Evolutionary conservation across 2,113 vertebrate species (phyloP).

Genomic region (Elachura formosa): DNA sequence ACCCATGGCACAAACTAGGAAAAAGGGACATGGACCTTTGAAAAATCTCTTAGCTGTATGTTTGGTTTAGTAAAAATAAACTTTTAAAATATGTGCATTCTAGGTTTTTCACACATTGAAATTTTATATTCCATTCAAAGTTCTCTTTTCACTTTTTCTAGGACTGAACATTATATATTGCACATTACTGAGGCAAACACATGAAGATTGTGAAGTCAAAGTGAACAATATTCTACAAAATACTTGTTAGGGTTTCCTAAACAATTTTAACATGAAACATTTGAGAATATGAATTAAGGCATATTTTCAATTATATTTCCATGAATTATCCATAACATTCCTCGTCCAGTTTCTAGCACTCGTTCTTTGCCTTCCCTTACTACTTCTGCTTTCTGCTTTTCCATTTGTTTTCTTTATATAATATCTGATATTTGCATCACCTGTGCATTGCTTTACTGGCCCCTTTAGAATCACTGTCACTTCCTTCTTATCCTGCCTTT

Average conservation of each 20-base stretch:
- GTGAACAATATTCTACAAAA: not conserved
- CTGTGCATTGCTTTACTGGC: not conserved
- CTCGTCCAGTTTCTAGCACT: not conserved
- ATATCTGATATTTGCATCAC: not conserved
- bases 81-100: not conserved
- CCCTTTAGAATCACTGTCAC: not conserved
- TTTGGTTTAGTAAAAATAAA: not conserved
- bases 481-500: not conserved
- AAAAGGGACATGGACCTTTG: not conserved
- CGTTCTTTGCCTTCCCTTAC: not conserved
- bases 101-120: not conserved
- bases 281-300: not conserved
- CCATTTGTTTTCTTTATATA: not conserved
- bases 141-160: not conserved
- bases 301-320: not conserved
- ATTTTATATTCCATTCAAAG: not conserved
- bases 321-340: not conserved
- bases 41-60: not conserved
- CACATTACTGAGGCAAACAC: accelerated
- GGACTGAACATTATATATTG: not conserved
- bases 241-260: not conserved
- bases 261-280: not conserved
- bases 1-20: not conserved
- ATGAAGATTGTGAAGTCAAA: not conserved
- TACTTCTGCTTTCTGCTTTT: not conserved